These are phyloP conservation scores for Colossoma macropomum DNA, from an alignment of 2,113 vertebrate genomes.

Conservation along the genomic window DNA sequence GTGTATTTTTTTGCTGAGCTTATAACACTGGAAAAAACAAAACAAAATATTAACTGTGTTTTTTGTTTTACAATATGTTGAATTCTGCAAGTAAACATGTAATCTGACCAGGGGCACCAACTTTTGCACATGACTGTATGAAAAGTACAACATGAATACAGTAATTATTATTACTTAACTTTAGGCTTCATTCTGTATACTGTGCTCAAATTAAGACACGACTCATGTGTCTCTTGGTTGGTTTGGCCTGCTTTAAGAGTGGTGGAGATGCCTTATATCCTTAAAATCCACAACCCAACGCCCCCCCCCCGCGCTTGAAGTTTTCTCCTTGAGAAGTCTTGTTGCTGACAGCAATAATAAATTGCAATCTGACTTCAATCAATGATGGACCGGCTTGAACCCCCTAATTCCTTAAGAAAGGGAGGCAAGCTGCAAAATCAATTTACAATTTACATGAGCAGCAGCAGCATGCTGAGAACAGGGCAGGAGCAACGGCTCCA, in stretches of 20 bases:
- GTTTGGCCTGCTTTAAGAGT: not conserved
- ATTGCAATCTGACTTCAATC: constrained; percentile 75
- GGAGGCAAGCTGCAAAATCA: constrained; percentile 72
- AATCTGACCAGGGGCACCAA: too few species aligned
- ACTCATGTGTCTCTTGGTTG: not conserved
- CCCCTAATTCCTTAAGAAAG: constrained; percentile 79
- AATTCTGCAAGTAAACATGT: too few species aligned
- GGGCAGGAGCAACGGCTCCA: constrained; percentile 65
- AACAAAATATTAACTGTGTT: too few species aligned
- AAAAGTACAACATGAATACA: too few species aligned
- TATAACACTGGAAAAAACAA: too few species aligned
- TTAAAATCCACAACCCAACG: constrained; percentile 6
- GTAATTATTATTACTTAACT: too few species aligned
- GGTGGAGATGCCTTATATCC: not conserved
- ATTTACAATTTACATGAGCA: constrained; percentile 80
- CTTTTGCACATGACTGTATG: too few species aligned
- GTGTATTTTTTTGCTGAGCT: too few species aligned
- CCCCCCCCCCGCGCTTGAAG: constrained; percentile 49
- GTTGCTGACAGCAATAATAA: constrained; percentile 76
- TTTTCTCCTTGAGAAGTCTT: constrained; percentile 76
- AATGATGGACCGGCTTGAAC: constrained; percentile 74
- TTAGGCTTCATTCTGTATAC: too few species aligned
- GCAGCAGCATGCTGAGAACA: constrained; percentile 74
- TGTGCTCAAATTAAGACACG: not conserved
- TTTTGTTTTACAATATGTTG: too few species aligned